Evolutionary conservation across 2,797 vertebrate genomes (phyloP).

Genomic region (Stomatorhinus walkeri): DNA sequence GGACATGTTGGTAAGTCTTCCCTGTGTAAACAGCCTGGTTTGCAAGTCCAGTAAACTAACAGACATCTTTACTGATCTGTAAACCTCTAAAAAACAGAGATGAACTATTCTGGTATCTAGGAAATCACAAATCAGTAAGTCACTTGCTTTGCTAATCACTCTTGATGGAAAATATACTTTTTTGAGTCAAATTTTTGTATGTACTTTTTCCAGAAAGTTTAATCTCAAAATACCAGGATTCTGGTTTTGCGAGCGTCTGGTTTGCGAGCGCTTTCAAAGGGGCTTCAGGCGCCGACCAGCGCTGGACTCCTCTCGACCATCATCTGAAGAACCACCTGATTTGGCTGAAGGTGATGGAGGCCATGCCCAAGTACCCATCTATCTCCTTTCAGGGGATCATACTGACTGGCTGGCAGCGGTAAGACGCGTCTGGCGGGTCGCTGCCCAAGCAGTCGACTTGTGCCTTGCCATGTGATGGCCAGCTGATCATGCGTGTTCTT

Average conservation of each 20-base stretch:
- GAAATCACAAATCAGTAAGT: not conserved
- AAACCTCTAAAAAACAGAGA: not conserved
- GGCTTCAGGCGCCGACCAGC: constrained; percentile 47
- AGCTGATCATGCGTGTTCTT: not conserved
- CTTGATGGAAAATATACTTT: not conserved
- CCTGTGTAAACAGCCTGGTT: not conserved
- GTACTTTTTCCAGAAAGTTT: constrained; percentile 34
- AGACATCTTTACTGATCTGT: not conserved
- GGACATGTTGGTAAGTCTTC: constrained; percentile 47
- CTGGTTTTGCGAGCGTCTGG: constrained; percentile 57
- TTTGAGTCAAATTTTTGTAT: not conserved
- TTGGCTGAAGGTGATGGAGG: constrained; percentile 57
- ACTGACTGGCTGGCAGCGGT: constrained; percentile 71
- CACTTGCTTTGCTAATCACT: not conserved
- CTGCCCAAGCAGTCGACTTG: not conserved
- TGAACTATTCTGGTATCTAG: not conserved
- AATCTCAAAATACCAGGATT: constrained; percentile 53
- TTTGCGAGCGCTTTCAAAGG: constrained; percentile 72
- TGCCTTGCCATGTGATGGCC: not conserved
- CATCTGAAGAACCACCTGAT: constrained; percentile 63
- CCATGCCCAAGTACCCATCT: constrained; percentile 41
- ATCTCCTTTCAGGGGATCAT: constrained; percentile 51
- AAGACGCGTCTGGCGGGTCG: constrained; percentile 9
- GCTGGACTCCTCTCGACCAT: constrained; percentile 51
- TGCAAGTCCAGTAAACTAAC: not conserved